Base-by-base conservation (phyloP, 2,888 invertebrate species). In the Gymnoscelis rufifasciata region DNA sequence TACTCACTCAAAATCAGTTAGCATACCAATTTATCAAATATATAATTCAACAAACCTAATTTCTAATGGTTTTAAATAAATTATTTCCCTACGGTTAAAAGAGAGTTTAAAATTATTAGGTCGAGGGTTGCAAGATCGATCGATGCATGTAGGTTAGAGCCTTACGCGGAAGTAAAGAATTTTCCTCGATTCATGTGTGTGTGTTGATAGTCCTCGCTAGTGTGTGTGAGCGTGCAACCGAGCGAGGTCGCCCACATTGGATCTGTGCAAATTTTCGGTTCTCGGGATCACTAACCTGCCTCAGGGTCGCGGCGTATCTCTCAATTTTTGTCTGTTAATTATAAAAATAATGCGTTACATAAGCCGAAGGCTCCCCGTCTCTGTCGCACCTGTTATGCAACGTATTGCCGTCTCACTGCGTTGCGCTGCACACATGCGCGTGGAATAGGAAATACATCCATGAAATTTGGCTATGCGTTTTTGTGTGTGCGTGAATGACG, bases 291-390 rank as follows among this genome's bases (percentile, higher is more conserved):
- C 68, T 83, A 83, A 52, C 87, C 87, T 78, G 68, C 58, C 67
- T 81, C 88, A 88, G 78, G 88, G 88, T 67, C 88, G 78, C 76
- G 67, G 68, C 77, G 84, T 87, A 86, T 87, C 84, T 83, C 83
- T 84, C 78, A 83, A 87, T 79, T 88, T 87, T 86, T 86, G 88
- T 79, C 80, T 86, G 88, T 87, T 88, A 88, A 88, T 88, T 88
- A 87, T 87, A 87, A 88, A 87, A 88, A 88, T 87, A 88, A 88
- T 87, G 86, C 82, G 86, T 88, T 88, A 87, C 87, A 84, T 88
- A 88, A 88, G 71, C 55, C 56, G 12, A 30, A 29, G 43, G 30
- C 23, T 41, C 28, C 31, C 6, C 43, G 11, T 81, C 83, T 60
- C 71, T 50, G 59, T 84, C 68, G 40, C 64, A 45, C 78, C 7